A percentile compares a stretch with the other conserved stretches of the same genome.
Conservation (phyloP, 2,888 invertebrate genomes). For the Drosophila subquinaria region DNA sequence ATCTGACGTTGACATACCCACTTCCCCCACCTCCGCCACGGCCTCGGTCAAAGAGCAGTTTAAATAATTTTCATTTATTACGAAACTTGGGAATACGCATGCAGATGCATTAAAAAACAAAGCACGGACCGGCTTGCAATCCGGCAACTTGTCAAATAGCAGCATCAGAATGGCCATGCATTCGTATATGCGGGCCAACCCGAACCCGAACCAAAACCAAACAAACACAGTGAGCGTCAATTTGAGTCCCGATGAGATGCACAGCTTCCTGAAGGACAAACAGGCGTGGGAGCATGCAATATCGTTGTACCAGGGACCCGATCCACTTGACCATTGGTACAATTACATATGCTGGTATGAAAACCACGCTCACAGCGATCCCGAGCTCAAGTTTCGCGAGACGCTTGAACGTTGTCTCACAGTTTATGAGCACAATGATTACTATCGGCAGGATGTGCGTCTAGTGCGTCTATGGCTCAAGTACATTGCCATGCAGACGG, state of each 20-base stretch:
- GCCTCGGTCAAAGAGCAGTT: conserved; percentile 44
- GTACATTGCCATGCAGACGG: conserved; percentile 93
- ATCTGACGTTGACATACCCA: conserved; percentile 8
- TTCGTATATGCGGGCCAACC: conserved; percentile 72
- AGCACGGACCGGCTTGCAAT: conserved; percentile 3
- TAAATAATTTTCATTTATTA: conserved; percentile 59
- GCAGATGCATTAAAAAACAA: conserved; percentile 36
- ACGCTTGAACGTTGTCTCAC: conserved; percentile 94
- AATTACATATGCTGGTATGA: conserved; percentile 97
- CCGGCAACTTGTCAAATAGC: conserved; percentile 11
- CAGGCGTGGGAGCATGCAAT: conserved; percentile 93
- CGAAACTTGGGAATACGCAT: conserved; percentile 47
- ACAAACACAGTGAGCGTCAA: conserved; percentile 46
- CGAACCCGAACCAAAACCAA: conserved; percentile 44
- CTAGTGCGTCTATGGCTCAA: conserved; percentile 96
- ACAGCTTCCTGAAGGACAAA: conserved; percentile 84
- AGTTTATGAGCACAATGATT: conserved; percentile 92
- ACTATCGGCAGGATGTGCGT: conserved; percentile 94
- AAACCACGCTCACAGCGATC: conserved; percentile 90
- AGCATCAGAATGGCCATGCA: conserved; percentile 69
- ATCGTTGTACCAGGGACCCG: conserved; percentile 92
- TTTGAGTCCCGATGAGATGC: conserved; percentile 80
- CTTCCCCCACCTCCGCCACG: conserved; percentile 19
- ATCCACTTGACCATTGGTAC: conserved; percentile 95
- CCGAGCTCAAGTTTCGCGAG: conserved; percentile 96